Evolutionary conservation across 2,888 invertebrate species (phyloP).

Genomic region (Hylaea fasciaria): DNA sequence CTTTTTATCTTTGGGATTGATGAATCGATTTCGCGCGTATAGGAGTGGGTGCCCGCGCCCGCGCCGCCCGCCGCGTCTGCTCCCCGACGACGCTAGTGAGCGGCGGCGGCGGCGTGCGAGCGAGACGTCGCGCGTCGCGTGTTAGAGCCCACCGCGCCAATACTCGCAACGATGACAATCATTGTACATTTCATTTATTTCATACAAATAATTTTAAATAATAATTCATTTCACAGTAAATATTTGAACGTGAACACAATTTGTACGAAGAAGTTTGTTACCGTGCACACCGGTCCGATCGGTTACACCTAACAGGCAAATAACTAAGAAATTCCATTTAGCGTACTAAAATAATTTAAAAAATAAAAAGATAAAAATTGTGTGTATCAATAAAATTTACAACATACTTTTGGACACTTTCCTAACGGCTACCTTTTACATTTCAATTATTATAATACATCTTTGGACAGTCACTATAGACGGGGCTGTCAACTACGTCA

Average conservation of each 20-base stretch:
- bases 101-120: background rate
- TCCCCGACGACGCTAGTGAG: no score
- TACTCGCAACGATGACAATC: background rate
- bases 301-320: no score
- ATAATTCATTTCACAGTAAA: background rate
- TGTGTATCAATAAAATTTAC: no score
- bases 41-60: background rate
- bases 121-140: background rate
- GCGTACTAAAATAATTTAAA: no score
- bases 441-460: no score
- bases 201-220: slow-evolving; percentile 15
- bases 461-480: no score
- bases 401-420: no score
- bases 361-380: no score
- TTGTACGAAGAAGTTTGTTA: background rate
- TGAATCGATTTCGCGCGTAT: slow-evolving; percentile 12
- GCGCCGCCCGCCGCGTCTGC: background rate
- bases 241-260: slow-evolving; percentile 1
- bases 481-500: no score
- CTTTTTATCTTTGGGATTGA: slow-evolving; percentile 66
- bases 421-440: no score
- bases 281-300: background rate
- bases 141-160: background rate
- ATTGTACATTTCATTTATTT: slow-evolving; percentile 29
- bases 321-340: no score